phyloP scores from a whole-genome alignment of 2,797 vertebrate genomes.

The Poeciliopsis presidionis region DNA sequence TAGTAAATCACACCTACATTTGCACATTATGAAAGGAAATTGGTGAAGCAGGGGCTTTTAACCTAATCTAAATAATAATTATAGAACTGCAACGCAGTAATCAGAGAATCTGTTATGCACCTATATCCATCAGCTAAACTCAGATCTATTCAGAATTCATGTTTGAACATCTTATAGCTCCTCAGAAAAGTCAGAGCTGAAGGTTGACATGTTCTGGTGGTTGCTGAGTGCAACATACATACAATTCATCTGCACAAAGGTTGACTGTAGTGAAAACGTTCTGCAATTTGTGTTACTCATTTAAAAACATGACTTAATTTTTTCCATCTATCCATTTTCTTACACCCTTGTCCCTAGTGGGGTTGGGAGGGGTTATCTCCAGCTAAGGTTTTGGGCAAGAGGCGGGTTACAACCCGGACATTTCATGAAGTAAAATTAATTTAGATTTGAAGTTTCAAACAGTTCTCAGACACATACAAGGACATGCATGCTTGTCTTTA shows the following conservation, averaged over 20 bases:
- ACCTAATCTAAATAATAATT: constrained; percentile 28
- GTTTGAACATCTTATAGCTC: constrained; percentile 17
- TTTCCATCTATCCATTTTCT: too few relatives aligned
- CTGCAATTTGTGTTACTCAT: not conserved
- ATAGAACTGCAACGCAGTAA: constrained; percentile 4
- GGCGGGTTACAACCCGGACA: not conserved
- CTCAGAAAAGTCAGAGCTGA: not conserved
- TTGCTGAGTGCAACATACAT: not conserved
- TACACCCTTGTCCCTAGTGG: too few relatives aligned
- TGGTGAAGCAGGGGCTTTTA: constrained; percentile 8
- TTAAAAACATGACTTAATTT: not conserved
- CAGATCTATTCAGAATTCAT: constrained; percentile 10
- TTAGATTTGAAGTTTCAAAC: not conserved
- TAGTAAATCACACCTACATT: constrained; percentile 21
- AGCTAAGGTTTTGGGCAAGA: too few relatives aligned
- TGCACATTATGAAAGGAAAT: constrained; percentile 14
- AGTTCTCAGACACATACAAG: not conserved
- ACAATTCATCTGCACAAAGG: not conserved
- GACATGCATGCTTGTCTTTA: not conserved
- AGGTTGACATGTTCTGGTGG: not conserved
- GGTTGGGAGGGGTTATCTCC: too few relatives aligned
- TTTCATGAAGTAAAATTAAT: not conserved
- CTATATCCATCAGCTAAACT: constrained; percentile 28
- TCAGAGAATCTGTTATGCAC: constrained; percentile 12
- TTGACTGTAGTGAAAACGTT: not conserved